Percentiles rank a stretch among this genome's conserved stretches.
Evolutionary conservation across 2,888 invertebrate species (phyloP).

Genomic region (Plebejus argus): DNA sequence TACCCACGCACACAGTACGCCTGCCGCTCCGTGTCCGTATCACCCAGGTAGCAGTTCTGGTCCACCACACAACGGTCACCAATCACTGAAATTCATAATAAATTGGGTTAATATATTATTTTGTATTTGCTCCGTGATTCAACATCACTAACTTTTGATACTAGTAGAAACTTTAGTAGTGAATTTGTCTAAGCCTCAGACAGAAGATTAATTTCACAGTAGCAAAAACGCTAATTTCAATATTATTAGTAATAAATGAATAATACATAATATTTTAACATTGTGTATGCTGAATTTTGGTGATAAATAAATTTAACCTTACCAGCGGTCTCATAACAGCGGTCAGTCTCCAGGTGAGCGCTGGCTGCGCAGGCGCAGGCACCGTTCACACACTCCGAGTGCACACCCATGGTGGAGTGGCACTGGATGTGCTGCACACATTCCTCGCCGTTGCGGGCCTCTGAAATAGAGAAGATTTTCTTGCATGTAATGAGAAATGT

Average conservation of each 20-base stretch:
- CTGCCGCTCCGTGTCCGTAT: constrained; percentile 56
- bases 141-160: too few relatives aligned
- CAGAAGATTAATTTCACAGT: too few relatives aligned
- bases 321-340: constrained; percentile 75
- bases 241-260: too few relatives aligned
- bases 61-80: constrained; percentile 70
- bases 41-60: constrained; percentile 70
- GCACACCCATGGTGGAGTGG: constrained; percentile 69
- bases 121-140: too few relatives aligned
- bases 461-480: constrained; percentile 53
- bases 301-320: background rate
- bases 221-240: too few relatives aligned
- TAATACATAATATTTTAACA: too few relatives aligned
- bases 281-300: too few relatives aligned
- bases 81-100: constrained; percentile 56
- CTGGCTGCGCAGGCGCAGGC: constrained; percentile 62
- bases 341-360: constrained; percentile 67
- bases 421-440: constrained; percentile 74
- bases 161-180: too few relatives aligned
- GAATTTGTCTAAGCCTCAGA: too few relatives aligned
- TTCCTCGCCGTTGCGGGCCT: constrained; percentile 66
- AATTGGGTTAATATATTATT: too few relatives aligned
- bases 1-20: constrained; percentile 72
- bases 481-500: too few relatives aligned
- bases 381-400: constrained; percentile 63